These are phyloP conservation scores for Zygothrica quintamaculata DNA, from an alignment of 2,888 invertebrate genomes.

Conservation along the genomic window DNA sequence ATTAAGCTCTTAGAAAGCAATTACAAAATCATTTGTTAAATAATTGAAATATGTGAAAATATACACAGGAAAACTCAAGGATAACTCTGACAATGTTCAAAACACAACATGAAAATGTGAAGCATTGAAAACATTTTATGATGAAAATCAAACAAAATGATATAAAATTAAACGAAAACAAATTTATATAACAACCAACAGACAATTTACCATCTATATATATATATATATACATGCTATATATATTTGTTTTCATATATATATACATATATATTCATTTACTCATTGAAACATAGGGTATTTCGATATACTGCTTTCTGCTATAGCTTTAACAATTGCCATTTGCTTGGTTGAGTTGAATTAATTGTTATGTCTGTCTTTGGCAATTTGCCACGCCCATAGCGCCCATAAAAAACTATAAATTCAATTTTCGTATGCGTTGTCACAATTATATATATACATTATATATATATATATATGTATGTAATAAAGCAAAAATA, in stretches of 20 bases:
- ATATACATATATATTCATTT: not conserved
- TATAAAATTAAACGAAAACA: not conserved
- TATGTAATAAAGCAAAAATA: conserved; percentile 11
- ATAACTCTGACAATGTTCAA: conserved; percentile 29
- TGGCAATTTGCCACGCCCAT: conserved; percentile 61
- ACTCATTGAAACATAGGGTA: too few species aligned
- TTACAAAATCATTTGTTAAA: conserved; percentile 38
- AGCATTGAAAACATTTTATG: conserved; percentile 45
- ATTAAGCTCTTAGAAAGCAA: conserved; percentile 6
- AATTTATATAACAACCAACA: conserved; percentile 12
- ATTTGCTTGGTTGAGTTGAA: conserved; percentile 38
- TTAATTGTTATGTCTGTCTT: conserved; percentile 67
- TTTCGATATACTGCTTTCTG: not conserved
- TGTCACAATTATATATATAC: too few species aligned
- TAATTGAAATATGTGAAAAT: conserved; percentile 33
- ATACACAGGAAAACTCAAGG: conserved; percentile 16
- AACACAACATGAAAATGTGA: conserved; percentile 30
- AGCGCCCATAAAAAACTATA: conserved; percentile 59
- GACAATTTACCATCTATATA: not conserved
- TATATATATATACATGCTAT: not conserved
- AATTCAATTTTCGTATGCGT: conserved; percentile 72
- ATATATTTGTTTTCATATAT: not conserved
- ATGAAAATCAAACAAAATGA: conserved; percentile 44
- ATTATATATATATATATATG: too few species aligned
- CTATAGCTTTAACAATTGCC: conserved; percentile 49